Percentiles rank a stretch among this genome's conserved stretches.
These are phyloP conservation scores for Trematomus bernacchii DNA, from an alignment of 2,797 vertebrate species.

Conservation along the genomic window DNA sequence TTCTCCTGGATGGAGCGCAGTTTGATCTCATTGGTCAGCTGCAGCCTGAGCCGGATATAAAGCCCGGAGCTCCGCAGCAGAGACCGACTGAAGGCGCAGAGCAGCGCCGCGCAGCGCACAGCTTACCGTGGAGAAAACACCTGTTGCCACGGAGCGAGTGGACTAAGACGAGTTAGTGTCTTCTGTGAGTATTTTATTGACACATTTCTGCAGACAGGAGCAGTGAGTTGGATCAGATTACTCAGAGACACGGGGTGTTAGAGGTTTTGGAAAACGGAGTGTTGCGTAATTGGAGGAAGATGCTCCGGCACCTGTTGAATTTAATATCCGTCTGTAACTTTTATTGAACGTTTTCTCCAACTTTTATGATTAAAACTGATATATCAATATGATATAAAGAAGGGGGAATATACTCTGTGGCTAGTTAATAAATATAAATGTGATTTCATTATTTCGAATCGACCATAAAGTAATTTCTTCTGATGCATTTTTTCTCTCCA, in stretches of 20 bases:
- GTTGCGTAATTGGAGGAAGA: slow-evolving; percentile 33
- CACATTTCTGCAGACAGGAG: not conserved
- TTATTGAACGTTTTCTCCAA: not conserved
- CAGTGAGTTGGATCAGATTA: not conserved
- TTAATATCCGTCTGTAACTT: slow-evolving; percentile 35
- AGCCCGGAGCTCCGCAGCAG: slow-evolving; percentile 53
- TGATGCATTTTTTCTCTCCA: too few relatives aligned
- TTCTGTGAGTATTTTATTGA: slow-evolving; percentile 59
- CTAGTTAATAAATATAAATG: not conserved
- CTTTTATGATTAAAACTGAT: not conserved
- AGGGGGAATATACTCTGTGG: not conserved
- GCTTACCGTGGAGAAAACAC: slow-evolving; percentile 34
- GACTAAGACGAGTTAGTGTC: not conserved
- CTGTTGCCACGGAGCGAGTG: slow-evolving; percentile 48
- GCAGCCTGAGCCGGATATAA: slow-evolving; percentile 69
- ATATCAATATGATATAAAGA: not conserved
- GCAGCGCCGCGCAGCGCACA: slow-evolving; percentile 59
- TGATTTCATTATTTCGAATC: not conserved
- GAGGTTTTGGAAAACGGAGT: slow-evolving; percentile 1
- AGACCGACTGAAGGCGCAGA: slow-evolving; percentile 62
- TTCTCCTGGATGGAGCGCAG: slow-evolving; percentile 36
- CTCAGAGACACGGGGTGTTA: not conserved
- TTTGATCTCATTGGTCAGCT: slow-evolving; percentile 80
- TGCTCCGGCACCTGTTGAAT: slow-evolving; percentile 52
- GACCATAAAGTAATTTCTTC: too few relatives aligned